A percentile compares a stretch with the other conserved stretches of the same genome.
Evolutionary conservation across 2,113 vertebrate genomes (phyloP).

Genomic region (Hiodon tergisus): DNA sequence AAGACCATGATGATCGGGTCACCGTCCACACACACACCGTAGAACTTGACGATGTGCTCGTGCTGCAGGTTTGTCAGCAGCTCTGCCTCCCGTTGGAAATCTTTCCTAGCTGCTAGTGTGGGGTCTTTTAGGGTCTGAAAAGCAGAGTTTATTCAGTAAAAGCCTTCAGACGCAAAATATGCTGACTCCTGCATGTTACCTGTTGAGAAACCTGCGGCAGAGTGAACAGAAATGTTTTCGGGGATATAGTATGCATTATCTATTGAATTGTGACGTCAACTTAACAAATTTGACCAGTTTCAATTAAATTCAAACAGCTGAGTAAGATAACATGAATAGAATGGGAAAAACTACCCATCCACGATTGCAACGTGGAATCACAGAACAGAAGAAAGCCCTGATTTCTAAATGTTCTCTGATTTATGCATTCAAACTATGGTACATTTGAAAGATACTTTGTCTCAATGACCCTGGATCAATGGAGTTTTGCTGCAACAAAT

Average conservation of each 20-base stretch:
- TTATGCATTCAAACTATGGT: not conserved
- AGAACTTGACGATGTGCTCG: slow-evolving; percentile 94
- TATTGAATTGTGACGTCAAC: not conserved
- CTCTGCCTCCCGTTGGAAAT: slow-evolving; percentile 95
- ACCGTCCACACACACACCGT: slow-evolving; percentile 88
- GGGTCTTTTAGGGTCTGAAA: slow-evolving; percentile 89
- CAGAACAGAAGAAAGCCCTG: slow-evolving; percentile 11
- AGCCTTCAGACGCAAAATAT: no score
- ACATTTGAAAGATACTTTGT: no score
- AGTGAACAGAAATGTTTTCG: not conserved
- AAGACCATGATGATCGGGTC: slow-evolving; percentile 99
- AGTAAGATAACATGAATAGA: not conserved
- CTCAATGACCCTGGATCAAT: slow-evolving; percentile 21
- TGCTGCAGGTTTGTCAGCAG: slow-evolving; percentile 96
- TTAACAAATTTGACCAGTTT: no score
- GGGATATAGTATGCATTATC: not conserved
- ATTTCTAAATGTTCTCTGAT: not conserved
- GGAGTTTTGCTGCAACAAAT: slow-evolving; percentile 15
- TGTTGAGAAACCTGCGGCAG: not conserved
- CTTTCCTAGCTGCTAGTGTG: slow-evolving; percentile 88
- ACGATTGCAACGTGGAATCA: slow-evolving; percentile 1
- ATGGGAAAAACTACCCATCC: not conserved
- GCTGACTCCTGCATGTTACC: not conserved
- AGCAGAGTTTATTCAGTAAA: not conserved
- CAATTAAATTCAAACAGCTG: not conserved